These are phyloP conservation scores for Amblyopsis rosae DNA, from an alignment of 2,113 vertebrate species.

Conservation along the genomic window DNA sequence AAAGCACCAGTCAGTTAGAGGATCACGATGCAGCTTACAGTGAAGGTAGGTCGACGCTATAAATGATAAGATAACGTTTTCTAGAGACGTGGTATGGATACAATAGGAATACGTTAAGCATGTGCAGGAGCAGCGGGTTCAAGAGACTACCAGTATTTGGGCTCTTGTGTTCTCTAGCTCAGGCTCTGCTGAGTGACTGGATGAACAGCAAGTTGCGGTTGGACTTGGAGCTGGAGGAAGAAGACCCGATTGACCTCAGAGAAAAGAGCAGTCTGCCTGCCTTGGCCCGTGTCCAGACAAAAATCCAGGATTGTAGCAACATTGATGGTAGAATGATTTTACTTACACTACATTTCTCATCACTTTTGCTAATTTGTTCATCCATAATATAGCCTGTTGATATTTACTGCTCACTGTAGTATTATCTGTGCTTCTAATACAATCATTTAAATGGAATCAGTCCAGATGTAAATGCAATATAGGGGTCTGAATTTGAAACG, in stretches of 20 bases:
- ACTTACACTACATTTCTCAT: neutral
- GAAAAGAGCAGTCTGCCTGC: conserved; percentile 38
- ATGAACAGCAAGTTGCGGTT: conserved; percentile 81
- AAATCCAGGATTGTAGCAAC: conserved; percentile 60
- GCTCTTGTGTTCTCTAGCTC: conserved; percentile 73
- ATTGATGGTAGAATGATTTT: conserved; percentile 83
- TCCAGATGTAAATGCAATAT: neutral
- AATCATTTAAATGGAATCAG: neutral
- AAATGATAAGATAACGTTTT: neutral
- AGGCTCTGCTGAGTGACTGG: conserved; percentile 85
- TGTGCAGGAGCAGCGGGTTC: neutral
- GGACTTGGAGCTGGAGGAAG: conserved; percentile 78
- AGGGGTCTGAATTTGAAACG: neutral
- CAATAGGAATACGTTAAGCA: neutral
- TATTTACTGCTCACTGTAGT: too few relatives aligned
- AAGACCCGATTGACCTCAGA: conserved; percentile 47
- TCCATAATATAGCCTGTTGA: neutral
- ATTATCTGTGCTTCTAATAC: neutral
- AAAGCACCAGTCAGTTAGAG: conserved; percentile 73
- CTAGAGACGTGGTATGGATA: conserved; percentile 15
- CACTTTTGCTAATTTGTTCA: neutral
- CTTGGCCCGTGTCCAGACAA: conserved; percentile 26
- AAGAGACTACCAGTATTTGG: neutral
- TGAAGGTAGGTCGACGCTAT: conserved; percentile 79
- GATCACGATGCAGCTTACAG: conserved; percentile 80